A percentile compares a stretch with the other conserved stretches of the same genome.
phyloP scores from a whole-genome alignment of 2,888 invertebrate species.

The Nebria brevicollis region DNA sequence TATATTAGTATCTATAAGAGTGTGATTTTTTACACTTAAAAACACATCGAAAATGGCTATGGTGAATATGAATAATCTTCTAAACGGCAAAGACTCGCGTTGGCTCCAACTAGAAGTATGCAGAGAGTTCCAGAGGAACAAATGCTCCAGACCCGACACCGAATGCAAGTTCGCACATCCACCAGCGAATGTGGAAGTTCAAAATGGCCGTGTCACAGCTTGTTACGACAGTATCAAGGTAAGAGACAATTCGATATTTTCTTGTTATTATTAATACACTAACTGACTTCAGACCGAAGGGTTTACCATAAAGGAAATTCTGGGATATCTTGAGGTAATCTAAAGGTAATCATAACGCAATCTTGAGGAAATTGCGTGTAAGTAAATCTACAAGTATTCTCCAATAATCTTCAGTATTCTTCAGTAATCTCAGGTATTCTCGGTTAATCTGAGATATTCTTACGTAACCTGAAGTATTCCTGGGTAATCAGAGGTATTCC shows the following conservation, averaged over 20 bases:
- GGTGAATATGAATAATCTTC: constrained; percentile 96
- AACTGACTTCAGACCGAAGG: too few species aligned
- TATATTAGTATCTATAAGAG: constrained; percentile 6
- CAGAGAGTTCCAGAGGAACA: constrained; percentile 99
- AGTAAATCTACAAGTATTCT: too few species aligned
- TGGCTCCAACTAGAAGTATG: constrained; percentile 99
- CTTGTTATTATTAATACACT: neutral
- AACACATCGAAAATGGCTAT: constrained; percentile 74
- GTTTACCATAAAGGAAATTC: too few species aligned
- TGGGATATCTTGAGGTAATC: too few species aligned
- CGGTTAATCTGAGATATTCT: too few species aligned
- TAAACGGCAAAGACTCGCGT: constrained; percentile 98
- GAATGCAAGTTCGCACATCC: constrained; percentile 99
- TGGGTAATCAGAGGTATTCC: too few species aligned
- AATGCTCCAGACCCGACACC: constrained; percentile 98
- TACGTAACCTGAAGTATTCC: too few species aligned
- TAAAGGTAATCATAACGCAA: too few species aligned
- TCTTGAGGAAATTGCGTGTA: too few species aligned
- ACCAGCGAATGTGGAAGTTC: constrained; percentile 98
- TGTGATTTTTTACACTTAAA: neutral
- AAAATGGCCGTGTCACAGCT: constrained; percentile 99
- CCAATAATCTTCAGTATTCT: too few species aligned
- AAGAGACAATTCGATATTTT: constrained; percentile 60
- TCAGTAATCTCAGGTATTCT: too few species aligned
- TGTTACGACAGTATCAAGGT: constrained; percentile 99